Conservation (phyloP, 1,140 invertebrate genomes). For the Notospermus geniculatus region DNA sequence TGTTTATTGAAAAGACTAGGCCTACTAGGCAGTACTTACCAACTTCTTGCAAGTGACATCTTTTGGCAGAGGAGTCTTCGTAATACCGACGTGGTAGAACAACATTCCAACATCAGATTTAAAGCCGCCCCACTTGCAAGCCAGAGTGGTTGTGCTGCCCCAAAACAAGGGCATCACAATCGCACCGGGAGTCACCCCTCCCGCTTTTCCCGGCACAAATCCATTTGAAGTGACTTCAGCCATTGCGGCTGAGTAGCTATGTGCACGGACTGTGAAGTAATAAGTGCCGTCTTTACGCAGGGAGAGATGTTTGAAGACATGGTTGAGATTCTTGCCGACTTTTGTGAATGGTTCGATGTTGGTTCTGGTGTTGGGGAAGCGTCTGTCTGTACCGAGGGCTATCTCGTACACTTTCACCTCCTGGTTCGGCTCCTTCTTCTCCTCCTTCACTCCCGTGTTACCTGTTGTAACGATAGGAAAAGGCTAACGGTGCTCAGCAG, state of each 20-base stretch:
- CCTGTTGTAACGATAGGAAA: too few relatives aligned
- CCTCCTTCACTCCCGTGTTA: too few relatives aligned
- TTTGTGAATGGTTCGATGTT: constrained; percentile 36
- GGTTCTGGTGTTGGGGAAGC: constrained; percentile 35
- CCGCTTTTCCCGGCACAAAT: constrained; percentile 33
- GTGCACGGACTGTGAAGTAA: constrained; percentile 39
- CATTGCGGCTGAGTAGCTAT: constrained; percentile 27
- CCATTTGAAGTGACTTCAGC: constrained; percentile 40
- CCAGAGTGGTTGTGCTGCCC: constrained; percentile 13
- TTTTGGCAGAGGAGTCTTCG: constrained; percentile 21
- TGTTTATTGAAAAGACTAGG: neutral
- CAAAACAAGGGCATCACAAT: constrained; percentile 23
- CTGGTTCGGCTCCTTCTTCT: constrained; percentile 24
- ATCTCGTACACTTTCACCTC: constrained; percentile 34
- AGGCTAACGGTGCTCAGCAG: too few relatives aligned
- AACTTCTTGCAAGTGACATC: constrained; percentile 26
- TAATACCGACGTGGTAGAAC: constrained; percentile 35
- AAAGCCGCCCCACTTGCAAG: constrained; percentile 31
- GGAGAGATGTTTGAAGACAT: constrained; percentile 33
- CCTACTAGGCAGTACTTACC: constrained; percentile 25
- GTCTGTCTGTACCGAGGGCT: constrained; percentile 38
- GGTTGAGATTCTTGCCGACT: constrained; percentile 31
- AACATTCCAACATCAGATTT: constrained; percentile 31
- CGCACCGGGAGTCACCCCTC: constrained; percentile 27
- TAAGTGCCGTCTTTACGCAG: constrained; percentile 31